A percentile compares a stretch with the other conserved stretches of the same genome.
Evolutionary conservation across 2,113 vertebrate species (phyloP).

Genomic region (Corydoras sp.): DNA sequence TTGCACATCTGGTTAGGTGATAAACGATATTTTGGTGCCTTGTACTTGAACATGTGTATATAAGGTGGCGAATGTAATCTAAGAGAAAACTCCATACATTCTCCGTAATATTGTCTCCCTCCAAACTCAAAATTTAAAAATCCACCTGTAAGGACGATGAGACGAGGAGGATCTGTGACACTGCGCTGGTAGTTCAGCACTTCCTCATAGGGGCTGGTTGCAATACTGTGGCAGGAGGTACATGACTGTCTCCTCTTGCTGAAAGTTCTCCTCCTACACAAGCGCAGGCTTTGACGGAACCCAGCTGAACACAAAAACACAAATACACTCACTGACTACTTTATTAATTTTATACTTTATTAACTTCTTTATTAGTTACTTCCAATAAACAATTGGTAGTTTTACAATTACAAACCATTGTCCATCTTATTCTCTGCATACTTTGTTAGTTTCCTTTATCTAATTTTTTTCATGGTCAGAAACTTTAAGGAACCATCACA

Average conservation of each 20-base stretch:
- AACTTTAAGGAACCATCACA: no score
- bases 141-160: constrained; percentile 82
- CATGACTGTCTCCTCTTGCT: constrained; percentile 54
- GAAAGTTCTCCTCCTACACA: constrained; percentile 72
- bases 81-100: no score
- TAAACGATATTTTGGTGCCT: no score
- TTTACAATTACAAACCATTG: no score
- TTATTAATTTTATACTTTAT: not conserved
- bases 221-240: constrained; percentile 42
- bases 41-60: no score
- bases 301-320: constrained; percentile 66
- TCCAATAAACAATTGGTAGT: no score
- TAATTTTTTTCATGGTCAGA: no score
- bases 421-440: no score
- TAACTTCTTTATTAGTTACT: not conserved
- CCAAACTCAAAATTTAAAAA: not conserved
- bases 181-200: constrained; percentile 77
- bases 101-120: no score
- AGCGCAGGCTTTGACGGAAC: constrained; percentile 82
- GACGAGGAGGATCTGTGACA: constrained; percentile 68
- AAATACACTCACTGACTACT: not conserved
- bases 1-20: no score
- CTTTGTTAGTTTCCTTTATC: no score
- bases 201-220: constrained; percentile 77
- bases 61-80: no score